Conservation (phyloP, 2,113 vertebrate genomes). For the Oncorhynchus keta region DNA sequence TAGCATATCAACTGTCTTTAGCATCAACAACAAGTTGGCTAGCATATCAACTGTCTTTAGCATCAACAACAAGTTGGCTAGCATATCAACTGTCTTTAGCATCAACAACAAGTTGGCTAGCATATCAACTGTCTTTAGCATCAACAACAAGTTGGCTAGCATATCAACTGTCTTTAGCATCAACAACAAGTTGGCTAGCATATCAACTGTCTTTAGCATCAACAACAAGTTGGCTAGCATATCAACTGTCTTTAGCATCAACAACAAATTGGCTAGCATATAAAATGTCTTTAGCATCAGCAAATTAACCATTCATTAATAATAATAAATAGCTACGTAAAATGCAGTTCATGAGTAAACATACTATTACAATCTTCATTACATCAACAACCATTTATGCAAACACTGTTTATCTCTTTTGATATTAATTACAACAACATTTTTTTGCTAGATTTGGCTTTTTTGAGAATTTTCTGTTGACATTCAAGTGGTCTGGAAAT, state of each 20-base stretch:
- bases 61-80: too few species aligned
- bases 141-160: background rate
- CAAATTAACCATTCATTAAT: constrained; percentile 29
- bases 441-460: constrained; percentile 44
- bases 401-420: constrained; percentile 44
- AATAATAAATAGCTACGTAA: constrained; percentile 3
- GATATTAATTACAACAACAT: constrained; percentile 43
- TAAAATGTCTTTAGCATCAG: background rate
- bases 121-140: background rate
- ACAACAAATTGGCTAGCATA: constrained; percentile 9
- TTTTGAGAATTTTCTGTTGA: constrained; percentile 42
- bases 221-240: too few species aligned
- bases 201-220: too few species aligned
- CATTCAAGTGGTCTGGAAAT: constrained; percentile 74
- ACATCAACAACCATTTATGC: constrained; percentile 47
- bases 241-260: constrained; percentile 28
- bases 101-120: too few species aligned
- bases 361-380: constrained; percentile 33
- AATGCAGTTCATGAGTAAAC: constrained; percentile 50
- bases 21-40: constrained; percentile 15
- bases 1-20: constrained; percentile 28
- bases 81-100: too few species aligned
- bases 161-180: too few species aligned
- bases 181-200: too few species aligned
- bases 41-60: too few species aligned